Evolutionary conservation across 2,797 vertebrate genomes (phyloP), one percentile per base, ranked within the genome.

Genomic region (Fringilla coelebs): DNA sequence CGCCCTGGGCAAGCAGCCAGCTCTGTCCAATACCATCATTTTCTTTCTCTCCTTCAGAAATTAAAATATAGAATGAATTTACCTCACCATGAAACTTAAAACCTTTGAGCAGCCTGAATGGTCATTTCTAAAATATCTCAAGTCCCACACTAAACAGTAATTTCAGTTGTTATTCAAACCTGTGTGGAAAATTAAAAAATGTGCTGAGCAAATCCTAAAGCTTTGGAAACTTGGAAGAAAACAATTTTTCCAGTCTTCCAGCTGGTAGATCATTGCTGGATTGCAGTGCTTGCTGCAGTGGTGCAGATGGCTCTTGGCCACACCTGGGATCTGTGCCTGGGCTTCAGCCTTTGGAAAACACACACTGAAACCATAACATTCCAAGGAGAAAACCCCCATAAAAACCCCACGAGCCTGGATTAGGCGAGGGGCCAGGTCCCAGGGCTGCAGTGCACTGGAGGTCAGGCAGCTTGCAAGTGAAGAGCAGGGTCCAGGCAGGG

Each of bases 381-480:
- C 52, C 66, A 46, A 61, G 41, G 51, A 61, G 8, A 61, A 24
- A 54, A n/a, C 11, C 7, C 3, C 46, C 31, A 5, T 11, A 4
- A 54, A 62, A 45, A 1, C 0, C 0, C 3, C 21, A 3, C 2
- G 34, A 41, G 28, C 5, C 13, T 43, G 34, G 16, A 12, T 62
- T 25, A 8, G 8, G 16, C 12, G 49, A 40, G 45, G 10, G 58
- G 49, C 16, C 25, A 55, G 31, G 38, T 11, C 13, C 29, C 9
- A 3, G 46, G 9, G 24, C 40, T 54, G 62, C 49, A 38, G 62
- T 28, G 66, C 36, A 14, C 19, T 5, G 2, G 7, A 36, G 38
- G 15, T 26, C 61, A 58, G 61, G 40, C 52, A 46, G 45, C 8
- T 21, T 38, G 43, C 14, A 46, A 18, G 19, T 1, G 5, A 61